Conservation (phyloP, 1,140 invertebrate species). For the Bursaphelenchus mucronatus region DNA sequence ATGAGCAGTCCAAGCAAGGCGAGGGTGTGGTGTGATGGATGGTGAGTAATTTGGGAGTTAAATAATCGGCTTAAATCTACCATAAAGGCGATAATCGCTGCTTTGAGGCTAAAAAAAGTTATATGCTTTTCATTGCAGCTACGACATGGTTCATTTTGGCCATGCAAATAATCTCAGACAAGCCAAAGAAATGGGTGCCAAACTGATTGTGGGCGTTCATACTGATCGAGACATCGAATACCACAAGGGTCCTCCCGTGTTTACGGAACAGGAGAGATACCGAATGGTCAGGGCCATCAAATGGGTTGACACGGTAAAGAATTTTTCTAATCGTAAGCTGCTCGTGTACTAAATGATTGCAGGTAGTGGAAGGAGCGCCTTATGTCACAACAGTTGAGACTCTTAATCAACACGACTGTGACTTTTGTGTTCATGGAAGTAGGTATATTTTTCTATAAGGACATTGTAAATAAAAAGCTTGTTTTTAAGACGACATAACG, state of each 20-base stretch:
- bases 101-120: no score
- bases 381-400: constrained; percentile 96
- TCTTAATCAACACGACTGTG: constrained; percentile 88
- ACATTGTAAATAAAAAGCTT: neutral
- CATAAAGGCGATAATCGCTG: no score
- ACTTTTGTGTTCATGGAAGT: constrained; percentile 98
- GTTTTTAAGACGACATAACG: constrained; percentile 81
- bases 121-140: constrained; percentile 64
- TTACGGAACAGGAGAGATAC: constrained; percentile 90
- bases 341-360: constrained; percentile 22
- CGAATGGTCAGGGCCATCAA: constrained; percentile 99
- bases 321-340: constrained; percentile 1
- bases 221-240: constrained; percentile 93
- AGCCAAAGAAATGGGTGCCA: constrained; percentile 91
- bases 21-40: constrained; percentile 87
- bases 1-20: constrained; percentile 54
- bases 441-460: constrained; percentile 37
- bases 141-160: constrained; percentile 97
- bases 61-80: constrained; percentile 6
- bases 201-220: constrained; percentile 93
- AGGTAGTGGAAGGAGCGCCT: constrained; percentile 89
- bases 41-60: constrained; percentile 66
- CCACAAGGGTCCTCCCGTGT: constrained; percentile 97
- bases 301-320: constrained; percentile 87
- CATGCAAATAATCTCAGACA: constrained; percentile 94